Evolutionary conservation across 2,797 vertebrate species (phyloP).

Genomic region (Macroramphosus scolopax): DNA sequence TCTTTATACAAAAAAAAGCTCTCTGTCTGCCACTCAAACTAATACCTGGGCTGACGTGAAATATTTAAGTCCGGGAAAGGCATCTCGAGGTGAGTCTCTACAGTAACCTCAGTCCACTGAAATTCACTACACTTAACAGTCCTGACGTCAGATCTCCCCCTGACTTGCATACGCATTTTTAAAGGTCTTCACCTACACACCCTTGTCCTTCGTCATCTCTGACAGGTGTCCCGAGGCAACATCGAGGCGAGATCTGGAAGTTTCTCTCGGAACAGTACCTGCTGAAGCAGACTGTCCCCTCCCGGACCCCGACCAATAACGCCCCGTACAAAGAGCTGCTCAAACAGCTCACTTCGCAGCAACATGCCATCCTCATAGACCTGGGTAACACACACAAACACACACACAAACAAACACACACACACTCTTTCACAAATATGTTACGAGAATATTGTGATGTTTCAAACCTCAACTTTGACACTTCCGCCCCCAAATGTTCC

Average conservation of each 20-base stretch:
- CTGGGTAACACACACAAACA: conserved; percentile 81
- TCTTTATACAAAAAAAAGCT: background rate
- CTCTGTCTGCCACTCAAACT: background rate
- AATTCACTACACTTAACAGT: background rate
- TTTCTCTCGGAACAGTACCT: conserved; percentile 92
- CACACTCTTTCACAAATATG: background rate
- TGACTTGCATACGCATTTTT: no score
- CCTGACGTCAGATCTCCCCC: no score
- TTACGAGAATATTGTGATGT: background rate
- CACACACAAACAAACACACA: conserved; percentile 8
- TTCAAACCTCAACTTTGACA: conserved; percentile 22
- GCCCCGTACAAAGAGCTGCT: conserved; percentile 92
- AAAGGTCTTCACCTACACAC: no score
- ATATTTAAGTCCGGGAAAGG: background rate
- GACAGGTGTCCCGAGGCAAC: conserved; percentile 90
- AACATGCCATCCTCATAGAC: conserved; percentile 97
- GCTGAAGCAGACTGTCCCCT: conserved; percentile 83
- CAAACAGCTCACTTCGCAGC: conserved; percentile 93
- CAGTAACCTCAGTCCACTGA: background rate
- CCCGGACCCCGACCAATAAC: conserved; percentile 81
- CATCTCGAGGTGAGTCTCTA: background rate
- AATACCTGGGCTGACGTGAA: conserved; percentile 1
- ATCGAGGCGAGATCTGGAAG: conserved; percentile 97
- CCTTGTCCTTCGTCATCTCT: background rate
- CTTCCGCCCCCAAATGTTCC: conserved; percentile 24